phyloP scores from a whole-genome alignment of 2,888 invertebrate genomes.

The Sarcophaga rosellei region DNA sequence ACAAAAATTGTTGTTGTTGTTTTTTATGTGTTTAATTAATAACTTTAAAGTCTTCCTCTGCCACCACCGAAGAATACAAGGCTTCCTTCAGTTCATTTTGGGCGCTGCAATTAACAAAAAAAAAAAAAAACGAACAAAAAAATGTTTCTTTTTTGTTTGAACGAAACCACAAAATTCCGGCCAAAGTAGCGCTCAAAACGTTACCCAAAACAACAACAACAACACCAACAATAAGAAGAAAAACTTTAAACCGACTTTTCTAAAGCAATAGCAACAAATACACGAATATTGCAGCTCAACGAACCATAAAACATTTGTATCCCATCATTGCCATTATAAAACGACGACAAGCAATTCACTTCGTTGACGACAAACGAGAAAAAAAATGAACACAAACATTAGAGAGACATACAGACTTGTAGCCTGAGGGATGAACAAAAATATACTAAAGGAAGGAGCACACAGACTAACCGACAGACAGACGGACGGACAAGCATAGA shows the following conservation, averaged over 20 bases:
- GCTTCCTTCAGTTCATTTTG: constrained; percentile 35
- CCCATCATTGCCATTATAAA: constrained; percentile 5
- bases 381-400: neutral
- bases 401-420: neutral
- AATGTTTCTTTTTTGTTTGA: constrained; percentile 13
- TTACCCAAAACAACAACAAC: constrained; percentile 11
- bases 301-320: constrained; percentile 60
- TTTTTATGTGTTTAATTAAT: neutral
- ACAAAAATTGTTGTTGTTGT: neutral
- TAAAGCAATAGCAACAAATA: constrained; percentile 44
- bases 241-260: neutral
- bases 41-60: constrained; percentile 40
- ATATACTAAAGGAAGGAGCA: too few species aligned
- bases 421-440: neutral
- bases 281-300: constrained; percentile 61
- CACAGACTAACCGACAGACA: too few species aligned
- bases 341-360: too few species aligned
- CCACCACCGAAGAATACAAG: neutral
- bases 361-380: neutral
- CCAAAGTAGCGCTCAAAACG: constrained; percentile 35
- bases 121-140: constrained; percentile 1
- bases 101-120: constrained; percentile 11
- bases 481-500: neutral
- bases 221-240: constrained; percentile 13
- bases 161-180: constrained; percentile 55